Conservation (phyloP, 1,140 invertebrate genomes). For the Dreissena polymorpha region DNA sequence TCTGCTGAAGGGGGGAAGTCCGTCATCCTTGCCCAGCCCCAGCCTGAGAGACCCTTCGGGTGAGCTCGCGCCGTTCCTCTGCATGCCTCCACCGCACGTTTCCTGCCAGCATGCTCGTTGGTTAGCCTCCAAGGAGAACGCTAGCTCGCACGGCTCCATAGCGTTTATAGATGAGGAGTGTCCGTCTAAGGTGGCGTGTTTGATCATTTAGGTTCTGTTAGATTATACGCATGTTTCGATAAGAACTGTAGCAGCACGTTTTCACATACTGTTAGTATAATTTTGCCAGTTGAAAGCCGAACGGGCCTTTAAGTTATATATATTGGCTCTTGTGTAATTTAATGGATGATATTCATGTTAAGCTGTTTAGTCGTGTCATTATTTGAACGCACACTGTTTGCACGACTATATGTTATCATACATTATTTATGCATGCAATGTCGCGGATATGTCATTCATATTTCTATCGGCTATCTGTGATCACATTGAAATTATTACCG, state of each 20-base stretch:
- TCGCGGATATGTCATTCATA: no score
- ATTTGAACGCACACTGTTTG: not conserved
- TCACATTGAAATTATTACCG: no score
- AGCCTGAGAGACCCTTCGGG: constrained; percentile 30
- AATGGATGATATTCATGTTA: not conserved
- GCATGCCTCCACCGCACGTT: not conserved
- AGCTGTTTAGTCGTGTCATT: not conserved
- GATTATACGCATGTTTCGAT: not conserved
- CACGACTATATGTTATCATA: no score
- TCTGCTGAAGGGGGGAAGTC: constrained; percentile 31
- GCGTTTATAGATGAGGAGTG: constrained; percentile 51
- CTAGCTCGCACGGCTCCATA: constrained; percentile 49
- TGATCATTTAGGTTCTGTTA: not conserved
- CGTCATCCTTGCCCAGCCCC: constrained; percentile 17
- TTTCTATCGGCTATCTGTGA: no score
- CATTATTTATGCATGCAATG: no score
- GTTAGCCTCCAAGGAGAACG: not conserved
- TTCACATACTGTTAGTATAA: not conserved
- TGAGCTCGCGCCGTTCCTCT: constrained; percentile 44
- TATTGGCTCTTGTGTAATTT: not conserved
- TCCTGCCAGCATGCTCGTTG: no score
- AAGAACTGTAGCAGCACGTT: not conserved
- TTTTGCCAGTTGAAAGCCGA: not conserved
- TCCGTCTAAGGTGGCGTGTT: constrained; percentile 36
- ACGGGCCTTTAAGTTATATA: not conserved